phyloP scores from a whole-genome alignment of 2,888 invertebrate genomes.

The Chromoteleia sp. region DNA sequence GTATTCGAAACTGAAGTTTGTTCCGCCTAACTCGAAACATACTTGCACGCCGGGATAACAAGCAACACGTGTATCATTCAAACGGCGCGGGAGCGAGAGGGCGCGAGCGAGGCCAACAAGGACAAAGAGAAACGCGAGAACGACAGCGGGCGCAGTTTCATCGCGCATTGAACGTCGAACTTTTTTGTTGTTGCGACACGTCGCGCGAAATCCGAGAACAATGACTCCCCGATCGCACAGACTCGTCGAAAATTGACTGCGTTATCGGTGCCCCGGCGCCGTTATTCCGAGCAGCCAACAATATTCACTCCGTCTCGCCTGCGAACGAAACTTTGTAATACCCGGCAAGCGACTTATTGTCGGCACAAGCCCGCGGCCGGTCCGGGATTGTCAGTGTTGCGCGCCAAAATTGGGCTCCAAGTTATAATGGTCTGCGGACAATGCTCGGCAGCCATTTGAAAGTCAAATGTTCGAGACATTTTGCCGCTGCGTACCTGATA shows the following conservation, averaged over 20 bases:
- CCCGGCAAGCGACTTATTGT: conserved; percentile 74
- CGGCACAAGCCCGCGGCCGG: conserved; percentile 49
- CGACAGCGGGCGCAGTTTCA: conserved; percentile 17
- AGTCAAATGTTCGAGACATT: conserved; percentile 79
- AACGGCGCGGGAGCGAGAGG: conserved; percentile 25
- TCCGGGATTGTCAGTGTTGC: conserved; percentile 70
- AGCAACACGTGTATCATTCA: conserved; percentile 65
- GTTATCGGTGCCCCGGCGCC: conserved; percentile 39
- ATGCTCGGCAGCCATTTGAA: conserved; percentile 73
- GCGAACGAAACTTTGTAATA: conserved; percentile 73
- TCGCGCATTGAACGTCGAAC: conserved; percentile 33
- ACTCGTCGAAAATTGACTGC: conserved; percentile 44
- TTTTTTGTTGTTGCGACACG: conserved; percentile 35
- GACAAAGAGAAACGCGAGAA: conserved; percentile 17
- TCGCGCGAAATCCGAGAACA: conserved; percentile 48
- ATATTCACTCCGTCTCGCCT: conserved; percentile 27
- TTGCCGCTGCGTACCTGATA: conserved; percentile 73
- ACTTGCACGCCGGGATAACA: conserved; percentile 54
- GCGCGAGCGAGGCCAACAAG: conserved; percentile 7
- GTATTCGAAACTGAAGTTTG: conserved; percentile 48
- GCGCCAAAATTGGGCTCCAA: conserved; percentile 77
- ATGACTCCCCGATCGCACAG: conserved; percentile 24
- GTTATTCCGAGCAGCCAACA: conserved; percentile 35
- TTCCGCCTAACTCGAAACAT: conserved; percentile 53
- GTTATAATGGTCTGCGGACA: conserved; percentile 71